Base-by-base conservation (phyloP, 2,113 vertebrate species). In the Megaleporinus macrocephalus region DNA sequence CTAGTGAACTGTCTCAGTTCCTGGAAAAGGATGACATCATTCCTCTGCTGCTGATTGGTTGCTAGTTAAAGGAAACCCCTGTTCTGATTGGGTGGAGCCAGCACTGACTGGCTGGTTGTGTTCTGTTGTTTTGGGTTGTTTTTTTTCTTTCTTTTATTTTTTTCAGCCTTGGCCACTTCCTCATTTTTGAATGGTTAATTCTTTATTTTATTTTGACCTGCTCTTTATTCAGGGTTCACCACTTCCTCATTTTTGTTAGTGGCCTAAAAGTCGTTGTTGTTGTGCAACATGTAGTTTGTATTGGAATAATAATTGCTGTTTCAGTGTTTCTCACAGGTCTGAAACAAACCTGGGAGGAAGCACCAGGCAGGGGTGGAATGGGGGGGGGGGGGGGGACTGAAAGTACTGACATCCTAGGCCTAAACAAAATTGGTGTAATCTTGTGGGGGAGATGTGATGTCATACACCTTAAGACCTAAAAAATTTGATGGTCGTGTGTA, bases 1-100 rank as follows among this genome's bases (percentile, higher is more conserved):
- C 59, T 22, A 26, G 24, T 80, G 41, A 75, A 83, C 84, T 79
- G 24, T 30, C 36, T 29, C 49, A 61, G 76, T 85, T 81, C 72
- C 53, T 73, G 80, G 80, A 81, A 81, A 68, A 81, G 24, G 14
- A 83, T 80, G 76, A 83, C 65, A 76, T 86, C 73, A 83, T 24
- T 73, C 33, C 53, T 41, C 29, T 80, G 24, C 72, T 63, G 29
- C 77, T 83, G 77, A 83, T 83, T 86, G 81, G 84, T 16, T 13
- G 14, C 4, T 57, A 57, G 26, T 16, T 66, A 57, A 83, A 81
- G 81, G 81, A 86, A 86, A 83, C 49, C 84, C 77, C 66, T 30
- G 75, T 36, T 65, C 15, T 62, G 20, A 82, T 57, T 79, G 79
- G 80, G 36, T 82, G 79, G 75, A 82, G 70, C 13, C n/a, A 78